Conservation (phyloP, 2,888 invertebrate species). For the Chrysodeixis includens region DNA sequence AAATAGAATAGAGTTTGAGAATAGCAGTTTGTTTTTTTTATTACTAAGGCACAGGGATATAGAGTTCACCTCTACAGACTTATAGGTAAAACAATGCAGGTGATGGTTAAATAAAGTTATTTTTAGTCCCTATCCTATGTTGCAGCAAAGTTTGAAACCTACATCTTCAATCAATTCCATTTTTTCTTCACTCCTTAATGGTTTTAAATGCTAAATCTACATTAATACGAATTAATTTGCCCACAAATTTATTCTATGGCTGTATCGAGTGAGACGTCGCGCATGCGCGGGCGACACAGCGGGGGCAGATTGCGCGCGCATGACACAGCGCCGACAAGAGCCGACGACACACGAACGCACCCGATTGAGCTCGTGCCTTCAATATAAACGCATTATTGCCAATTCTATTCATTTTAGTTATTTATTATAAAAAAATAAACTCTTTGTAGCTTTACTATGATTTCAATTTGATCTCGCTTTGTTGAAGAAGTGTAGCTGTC, state of each 20-base stretch:
- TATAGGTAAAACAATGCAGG: too few species aligned
- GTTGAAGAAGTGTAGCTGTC: neutral
- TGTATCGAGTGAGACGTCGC: slow-evolving; percentile 74
- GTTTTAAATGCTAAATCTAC: neutral
- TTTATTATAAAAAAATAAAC: slow-evolving; percentile 10
- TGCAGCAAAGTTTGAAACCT: too few species aligned
- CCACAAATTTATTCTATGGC: slow-evolving; percentile 55
- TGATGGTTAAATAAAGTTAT: too few species aligned
- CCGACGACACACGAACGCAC: slow-evolving; percentile 54
- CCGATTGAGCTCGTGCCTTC: slow-evolving; percentile 47
- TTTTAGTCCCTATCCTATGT: too few species aligned
- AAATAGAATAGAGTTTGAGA: too few species aligned
- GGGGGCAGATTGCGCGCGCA: slow-evolving; percentile 84
- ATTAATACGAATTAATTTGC: slow-evolving; percentile 10
- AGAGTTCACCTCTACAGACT: too few species aligned
- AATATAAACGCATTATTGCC: slow-evolving; percentile 29
- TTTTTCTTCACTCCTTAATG: neutral
- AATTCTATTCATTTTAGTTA: slow-evolving; percentile 18
- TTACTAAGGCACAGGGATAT: too few species aligned
- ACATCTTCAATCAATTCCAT: neutral
- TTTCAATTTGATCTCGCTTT: slow-evolving; percentile 25
- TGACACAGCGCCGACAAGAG: slow-evolving; percentile 81
- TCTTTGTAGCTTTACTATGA: neutral
- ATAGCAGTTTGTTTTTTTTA: too few species aligned
- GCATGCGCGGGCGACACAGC: slow-evolving; percentile 71